Percentiles rank a stretch among this genome's conserved stretches.
Conservation (phyloP, 2,113 vertebrate species). For the Epinephelus moara region DNA sequence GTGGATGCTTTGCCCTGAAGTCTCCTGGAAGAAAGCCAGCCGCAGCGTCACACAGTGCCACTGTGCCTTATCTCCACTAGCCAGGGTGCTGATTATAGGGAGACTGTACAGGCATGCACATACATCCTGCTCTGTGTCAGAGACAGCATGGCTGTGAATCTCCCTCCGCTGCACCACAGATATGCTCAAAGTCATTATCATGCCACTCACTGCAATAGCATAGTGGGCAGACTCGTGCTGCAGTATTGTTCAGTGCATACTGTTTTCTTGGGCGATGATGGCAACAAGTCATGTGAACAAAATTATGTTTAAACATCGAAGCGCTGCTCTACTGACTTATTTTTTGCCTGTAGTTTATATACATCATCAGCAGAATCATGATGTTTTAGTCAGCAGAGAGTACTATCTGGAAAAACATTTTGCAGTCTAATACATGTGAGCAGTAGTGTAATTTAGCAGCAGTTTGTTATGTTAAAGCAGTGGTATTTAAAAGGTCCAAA, state of each 20-base stretch:
- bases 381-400: too few relatives aligned
- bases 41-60: slow-evolving; percentile 28
- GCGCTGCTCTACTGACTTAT: background rate
- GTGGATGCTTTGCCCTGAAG: slow-evolving; percentile 12
- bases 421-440: background rate
- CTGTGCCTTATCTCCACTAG: slow-evolving; percentile 63
- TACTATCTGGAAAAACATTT: too few relatives aligned
- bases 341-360: background rate
- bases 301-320: background rate
- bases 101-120: slow-evolving; percentile 54
- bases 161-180: slow-evolving; percentile 43
- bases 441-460: background rate
- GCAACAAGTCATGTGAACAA: slow-evolving; percentile 11
- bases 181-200: slow-evolving; percentile 54
- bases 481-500: background rate
- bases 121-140: slow-evolving; percentile 61
- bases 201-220: slow-evolving; percentile 46
- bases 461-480: background rate
- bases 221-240: slow-evolving; percentile 19
- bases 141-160: slow-evolving; percentile 44
- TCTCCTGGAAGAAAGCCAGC: slow-evolving; percentile 30
- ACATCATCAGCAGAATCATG: too few relatives aligned
- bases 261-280: slow-evolving; percentile 9
- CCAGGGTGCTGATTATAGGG: slow-evolving; percentile 65
- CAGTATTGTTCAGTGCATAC: slow-evolving; percentile 14